phyloP scores from a whole-genome alignment of 1,140 invertebrate genomes.

The Diuraphis noxia region DNA sequence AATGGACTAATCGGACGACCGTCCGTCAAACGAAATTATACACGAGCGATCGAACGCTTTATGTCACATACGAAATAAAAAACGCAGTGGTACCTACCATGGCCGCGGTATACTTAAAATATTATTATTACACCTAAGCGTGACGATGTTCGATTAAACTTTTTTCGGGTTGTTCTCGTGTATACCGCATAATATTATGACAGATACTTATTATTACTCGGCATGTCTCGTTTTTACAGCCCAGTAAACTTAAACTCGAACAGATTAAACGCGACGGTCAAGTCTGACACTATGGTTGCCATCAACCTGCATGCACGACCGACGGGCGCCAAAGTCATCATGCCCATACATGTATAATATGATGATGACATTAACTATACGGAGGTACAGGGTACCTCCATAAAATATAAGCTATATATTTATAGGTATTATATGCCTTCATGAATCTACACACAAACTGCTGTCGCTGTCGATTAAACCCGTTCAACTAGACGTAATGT shows the following conservation, averaged over 20 bases:
- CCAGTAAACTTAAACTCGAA: background rate
- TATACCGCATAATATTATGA: background rate
- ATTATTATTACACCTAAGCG: too few species aligned
- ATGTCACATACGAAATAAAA: background rate
- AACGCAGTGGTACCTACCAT: too few species aligned
- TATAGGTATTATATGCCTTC: too few species aligned
- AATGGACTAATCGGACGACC: background rate
- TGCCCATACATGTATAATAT: background rate
- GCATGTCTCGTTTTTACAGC: background rate
- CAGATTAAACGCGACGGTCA: background rate
- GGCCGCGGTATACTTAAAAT: too few species aligned
- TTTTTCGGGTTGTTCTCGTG: background rate
- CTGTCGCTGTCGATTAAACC: background rate
- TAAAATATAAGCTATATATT: background rate
- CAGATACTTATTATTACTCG: background rate
- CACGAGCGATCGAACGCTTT: background rate
- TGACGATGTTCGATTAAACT: background rate
- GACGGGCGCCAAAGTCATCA: background rate
- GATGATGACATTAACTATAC: background rate
- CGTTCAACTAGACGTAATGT: background rate
- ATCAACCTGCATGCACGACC: background rate
- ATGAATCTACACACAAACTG: too few species aligned
- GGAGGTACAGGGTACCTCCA: background rate
- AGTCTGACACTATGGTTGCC: background rate
- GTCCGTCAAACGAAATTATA: background rate